These are phyloP conservation scores for Selene dorsalis DNA, from an alignment of 2,797 vertebrate genomes.

Conservation along the genomic window DNA sequence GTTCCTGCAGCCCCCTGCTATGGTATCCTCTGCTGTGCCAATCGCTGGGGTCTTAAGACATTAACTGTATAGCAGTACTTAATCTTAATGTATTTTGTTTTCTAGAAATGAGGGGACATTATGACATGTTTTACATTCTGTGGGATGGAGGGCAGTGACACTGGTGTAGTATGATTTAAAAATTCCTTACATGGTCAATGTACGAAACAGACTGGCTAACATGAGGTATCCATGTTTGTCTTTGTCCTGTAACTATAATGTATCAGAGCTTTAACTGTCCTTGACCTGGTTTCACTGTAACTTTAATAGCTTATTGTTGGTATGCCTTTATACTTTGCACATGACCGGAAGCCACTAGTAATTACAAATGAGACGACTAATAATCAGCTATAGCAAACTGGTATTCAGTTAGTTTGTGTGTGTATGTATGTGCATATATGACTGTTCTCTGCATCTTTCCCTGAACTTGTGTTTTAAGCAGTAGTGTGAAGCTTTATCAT, in stretches of 20 bases:
- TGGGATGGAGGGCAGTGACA: background rate
- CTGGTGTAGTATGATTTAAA: background rate
- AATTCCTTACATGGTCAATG: background rate
- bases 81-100: background rate
- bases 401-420: no score
- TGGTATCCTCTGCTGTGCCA: background rate
- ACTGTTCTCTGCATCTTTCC: background rate
- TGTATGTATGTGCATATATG: background rate
- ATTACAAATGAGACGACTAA: slow-evolving; percentile 9
- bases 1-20: background rate
- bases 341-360: slow-evolving; percentile 9
- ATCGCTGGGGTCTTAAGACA: slow-evolving; percentile 20
- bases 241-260: background rate
- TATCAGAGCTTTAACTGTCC: background rate
- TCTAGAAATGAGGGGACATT: background rate
- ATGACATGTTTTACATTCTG: background rate
- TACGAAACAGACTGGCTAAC: slow-evolving; percentile 6
- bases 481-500: background rate
- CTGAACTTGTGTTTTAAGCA: background rate
- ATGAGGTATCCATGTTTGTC: slow-evolving; percentile 1
- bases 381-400: background rate
- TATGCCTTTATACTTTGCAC: background rate
- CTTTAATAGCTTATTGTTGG: slow-evolving; percentile 6
- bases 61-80: background rate
- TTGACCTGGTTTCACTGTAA: slow-evolving; percentile 2